Evolutionary conservation across 64 coral and sea anemone genomes (phyloP).

Genomic region (Montipora efflorescens): DNA sequence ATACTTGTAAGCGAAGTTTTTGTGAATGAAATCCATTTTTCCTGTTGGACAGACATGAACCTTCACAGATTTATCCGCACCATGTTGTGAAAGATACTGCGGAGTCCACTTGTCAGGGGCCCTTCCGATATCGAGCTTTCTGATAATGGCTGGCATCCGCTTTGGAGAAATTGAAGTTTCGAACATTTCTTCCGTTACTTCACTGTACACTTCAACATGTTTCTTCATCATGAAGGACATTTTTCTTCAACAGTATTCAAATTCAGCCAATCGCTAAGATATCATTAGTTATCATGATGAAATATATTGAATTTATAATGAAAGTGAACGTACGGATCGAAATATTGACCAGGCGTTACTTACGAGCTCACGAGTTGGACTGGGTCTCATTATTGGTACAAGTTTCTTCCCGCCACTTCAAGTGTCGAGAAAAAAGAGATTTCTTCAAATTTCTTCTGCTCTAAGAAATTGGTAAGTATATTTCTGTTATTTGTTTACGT

Average conservation of each 20-base stretch:
- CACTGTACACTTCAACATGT: slow-evolving; percentile 42
- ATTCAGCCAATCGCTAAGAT: neutral
- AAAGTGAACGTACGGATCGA: too few species aligned
- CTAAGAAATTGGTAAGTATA: too few species aligned
- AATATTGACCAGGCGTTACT: neutral
- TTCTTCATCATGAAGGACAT: neutral
- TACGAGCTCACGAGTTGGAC: too few species aligned
- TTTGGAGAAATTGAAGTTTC: slow-evolving; percentile 31
- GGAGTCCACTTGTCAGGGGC: slow-evolving; percentile 79
- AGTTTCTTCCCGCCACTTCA: too few species aligned
- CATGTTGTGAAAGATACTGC: slow-evolving; percentile 73
- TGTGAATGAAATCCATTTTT: slow-evolving; percentile 88
- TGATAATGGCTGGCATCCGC: slow-evolving; percentile 70
- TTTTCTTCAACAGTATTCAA: neutral
- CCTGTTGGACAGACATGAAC: slow-evolving; percentile 79
- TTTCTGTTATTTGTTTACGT: too few species aligned
- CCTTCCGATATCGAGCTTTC: slow-evolving; percentile 70
- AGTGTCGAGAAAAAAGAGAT: too few species aligned
- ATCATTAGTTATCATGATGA: too few species aligned
- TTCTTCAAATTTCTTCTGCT: too few species aligned
- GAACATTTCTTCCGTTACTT: slow-evolving; percentile 70
- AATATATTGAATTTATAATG: too few species aligned
- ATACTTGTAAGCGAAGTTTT: slow-evolving; percentile 94
- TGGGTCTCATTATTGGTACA: too few species aligned
- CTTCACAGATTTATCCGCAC: slow-evolving; percentile 61